Evolutionary conservation across 2,888 invertebrate species (phyloP), one percentile per base, ranked within the genome.

Genomic region (Sipha maydis): DNA sequence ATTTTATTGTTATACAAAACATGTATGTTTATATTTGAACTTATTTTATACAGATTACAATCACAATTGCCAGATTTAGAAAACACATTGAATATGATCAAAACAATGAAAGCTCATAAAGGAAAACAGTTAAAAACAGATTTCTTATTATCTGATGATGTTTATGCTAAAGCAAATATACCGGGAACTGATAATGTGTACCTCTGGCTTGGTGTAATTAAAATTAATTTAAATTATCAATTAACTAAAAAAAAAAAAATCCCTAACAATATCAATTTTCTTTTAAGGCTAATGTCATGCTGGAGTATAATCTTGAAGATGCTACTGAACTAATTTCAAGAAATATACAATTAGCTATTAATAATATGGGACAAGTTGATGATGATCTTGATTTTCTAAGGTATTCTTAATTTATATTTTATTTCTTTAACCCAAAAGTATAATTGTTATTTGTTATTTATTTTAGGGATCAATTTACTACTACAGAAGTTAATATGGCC

Each of bases 401-500:
- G 89, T 85, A 83, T 82, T 38, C 41, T 69, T 28, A 41, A 84
- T 28, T 76, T 4, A 4, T 41, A 9, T 41, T 28, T 5, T 41
- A 41, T 69, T 28, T 38, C 38, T 75, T 21, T 31, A 11, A 14
- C 11, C 14, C 28, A 19, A 0, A 75, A 75, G 17, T 8, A 14
- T 83, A 17, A 34, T 73, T 73, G 7, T 25, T 21, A 11, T 38
- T 28, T 67, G 5, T 71, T 21, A 71, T 41, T 38, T 28, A 75
- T 93, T 94, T 91, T 92, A 96, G 98, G 91, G 99, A 99, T 93
- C 99, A 99, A 93, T 96, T 97, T 91, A 99, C 99, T 28, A 99
- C 98, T 34, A 97, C 98, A 78, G 99, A 99, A 95, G 99, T 99
- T 41, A 99, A 99, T 92, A 98, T 99, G 97, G 99, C 99, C 56